phyloP scores from a whole-genome alignment of 2,888 invertebrate genomes.

The Dryobotodes eremita region DNA sequence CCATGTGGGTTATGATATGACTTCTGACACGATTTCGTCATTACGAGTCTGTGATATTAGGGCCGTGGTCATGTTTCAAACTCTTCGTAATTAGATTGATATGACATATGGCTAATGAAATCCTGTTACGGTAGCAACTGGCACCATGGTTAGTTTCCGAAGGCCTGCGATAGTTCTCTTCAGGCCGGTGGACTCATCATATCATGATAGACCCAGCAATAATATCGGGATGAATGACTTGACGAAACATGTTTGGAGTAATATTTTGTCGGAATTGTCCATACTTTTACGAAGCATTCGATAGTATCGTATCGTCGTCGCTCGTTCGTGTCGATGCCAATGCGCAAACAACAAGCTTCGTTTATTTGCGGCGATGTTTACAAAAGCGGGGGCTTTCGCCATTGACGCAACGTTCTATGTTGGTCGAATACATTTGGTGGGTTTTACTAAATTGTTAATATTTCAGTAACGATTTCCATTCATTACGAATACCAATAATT shows the following conservation, averaged over 20 bases:
- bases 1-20: slow-evolving; percentile 86
- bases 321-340: slow-evolving; percentile 69
- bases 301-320: slow-evolving; percentile 61
- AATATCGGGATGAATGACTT: slow-evolving; percentile 15
- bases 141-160: not conserved
- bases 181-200: not conserved
- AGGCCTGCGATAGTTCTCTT: not conserved
- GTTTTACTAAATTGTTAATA: slow-evolving; percentile 34
- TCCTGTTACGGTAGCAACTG: not conserved
- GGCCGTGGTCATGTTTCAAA: slow-evolving; percentile 69
- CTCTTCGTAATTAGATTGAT: slow-evolving; percentile 12
- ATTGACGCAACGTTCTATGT: slow-evolving; percentile 84
- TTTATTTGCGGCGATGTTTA: slow-evolving; percentile 89
- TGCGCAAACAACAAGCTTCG: slow-evolving; percentile 78
- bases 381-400: slow-evolving; percentile 79
- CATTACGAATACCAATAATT: slow-evolving; percentile 32
- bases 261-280: slow-evolving; percentile 22
- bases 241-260: slow-evolving; percentile 15
- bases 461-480: slow-evolving; percentile 32
- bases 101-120: not conserved
- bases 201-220: not conserved
- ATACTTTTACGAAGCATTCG: slow-evolving; percentile 39
- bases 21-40: slow-evolving; percentile 80
- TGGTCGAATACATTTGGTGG: slow-evolving; percentile 65
- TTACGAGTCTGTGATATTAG: slow-evolving; percentile 73